Base-by-base conservation (phyloP, 2,888 invertebrate species). In the Pardosa pseudoannulata region DNA sequence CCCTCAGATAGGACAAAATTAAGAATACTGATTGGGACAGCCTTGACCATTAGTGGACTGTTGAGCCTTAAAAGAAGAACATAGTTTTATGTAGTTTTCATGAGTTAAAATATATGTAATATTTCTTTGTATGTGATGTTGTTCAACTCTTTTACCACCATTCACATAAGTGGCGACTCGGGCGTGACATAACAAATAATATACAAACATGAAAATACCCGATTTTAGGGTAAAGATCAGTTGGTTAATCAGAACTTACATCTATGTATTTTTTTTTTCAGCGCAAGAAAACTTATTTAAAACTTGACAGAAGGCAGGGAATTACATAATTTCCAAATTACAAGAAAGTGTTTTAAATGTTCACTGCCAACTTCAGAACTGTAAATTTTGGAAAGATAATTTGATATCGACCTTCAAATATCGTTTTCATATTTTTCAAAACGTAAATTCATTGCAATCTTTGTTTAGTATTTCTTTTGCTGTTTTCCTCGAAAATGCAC, bases 311-410 rank as follows among this genome's bases (percentile, higher is more conserved):
- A 62, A 62, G 19, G 23, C 62, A 62, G 62, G 62, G 62, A 62
- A 62, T 62, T 62, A 16, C 19, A 16, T 62, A 16, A 19, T 62
- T 62, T n/a, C 23, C 29, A 19, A 56, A 9, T 62, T 62, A 62
- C 62, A 62, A 62, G 62, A 62, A 62, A 62, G 62, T 62, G 16
- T 62, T 23, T 62, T 16, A 62, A 62, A 62, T 19, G 62, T 62
- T 62, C 1, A 62, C 16, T 62, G 19, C 23, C 62, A 62, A 62
- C 56, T 56, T 56, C 56, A 56, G 16, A 56, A 56, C 56, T 56
- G 56, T 56, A 56, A 11, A 56, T 56, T 7, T 56, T 62, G 62
- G 23, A 62, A 62, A 62, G 62, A 62, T 62, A 62, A 62, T 0
- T 62, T 62, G 29, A 19, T 62, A 62, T 62, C 62, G 23, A 23